Percentiles rank a stretch among this genome's conserved stretches.
phyloP scores from a whole-genome alignment of 2,113 vertebrate genomes.

The Canis aureus region DNA sequence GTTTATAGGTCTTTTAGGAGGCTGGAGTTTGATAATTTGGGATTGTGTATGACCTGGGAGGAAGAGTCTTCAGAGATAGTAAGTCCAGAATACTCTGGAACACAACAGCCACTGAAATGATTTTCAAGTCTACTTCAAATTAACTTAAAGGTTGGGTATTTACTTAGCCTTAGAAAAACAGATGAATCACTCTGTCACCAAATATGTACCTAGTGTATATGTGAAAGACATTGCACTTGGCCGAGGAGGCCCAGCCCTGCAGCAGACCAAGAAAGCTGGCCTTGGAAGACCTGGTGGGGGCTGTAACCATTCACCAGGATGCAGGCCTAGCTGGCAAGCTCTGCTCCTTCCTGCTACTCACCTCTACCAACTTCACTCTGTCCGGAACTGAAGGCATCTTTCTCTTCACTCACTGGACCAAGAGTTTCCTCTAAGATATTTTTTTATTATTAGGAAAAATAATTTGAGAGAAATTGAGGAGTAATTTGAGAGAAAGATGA shows the following conservation, averaged over 20 bases:
- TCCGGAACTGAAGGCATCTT: not conserved
- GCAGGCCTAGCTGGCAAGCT: not conserved
- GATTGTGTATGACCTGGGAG: not conserved
- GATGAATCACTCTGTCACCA: not conserved
- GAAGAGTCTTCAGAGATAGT: not conserved
- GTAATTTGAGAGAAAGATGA: not conserved
- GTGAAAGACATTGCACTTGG: not conserved
- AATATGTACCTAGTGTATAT: not conserved
- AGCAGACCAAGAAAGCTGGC: not conserved
- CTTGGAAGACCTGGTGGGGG: not conserved
- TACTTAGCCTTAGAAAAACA: not conserved
- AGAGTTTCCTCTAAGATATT: not conserved
- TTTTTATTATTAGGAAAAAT: not conserved
- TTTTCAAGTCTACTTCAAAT: constrained; percentile 5
- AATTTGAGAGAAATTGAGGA: not conserved
- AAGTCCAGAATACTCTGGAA: not conserved
- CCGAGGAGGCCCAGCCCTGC: not conserved
- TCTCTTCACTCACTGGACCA: constrained; percentile 8
- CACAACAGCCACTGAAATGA: not conserved
- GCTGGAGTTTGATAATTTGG: not conserved
- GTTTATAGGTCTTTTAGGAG: not conserved
- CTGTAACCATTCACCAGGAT: not conserved
- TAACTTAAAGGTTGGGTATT: not conserved
- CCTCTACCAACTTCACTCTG: not conserved
- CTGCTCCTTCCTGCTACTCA: not conserved